These are phyloP conservation scores for Pagrus major DNA, from an alignment of 2,113 vertebrate species.

Conservation along the genomic window DNA sequence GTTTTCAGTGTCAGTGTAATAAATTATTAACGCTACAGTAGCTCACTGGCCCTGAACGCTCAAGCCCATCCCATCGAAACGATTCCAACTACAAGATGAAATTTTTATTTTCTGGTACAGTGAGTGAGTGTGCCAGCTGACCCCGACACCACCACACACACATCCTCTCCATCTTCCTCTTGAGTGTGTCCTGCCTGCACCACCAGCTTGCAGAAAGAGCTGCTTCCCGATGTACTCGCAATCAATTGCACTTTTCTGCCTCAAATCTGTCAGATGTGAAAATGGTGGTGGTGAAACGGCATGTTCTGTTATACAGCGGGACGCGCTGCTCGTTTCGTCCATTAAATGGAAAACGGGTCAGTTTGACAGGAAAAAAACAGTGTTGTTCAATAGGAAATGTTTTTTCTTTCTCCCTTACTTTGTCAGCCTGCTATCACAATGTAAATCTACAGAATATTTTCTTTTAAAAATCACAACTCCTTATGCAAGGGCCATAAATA, in stretches of 20 bases:
- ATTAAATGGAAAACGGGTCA: conserved; percentile 21
- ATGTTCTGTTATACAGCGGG: neutral
- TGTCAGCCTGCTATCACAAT: neutral
- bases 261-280: conserved; percentile 25
- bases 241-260: conserved; percentile 13
- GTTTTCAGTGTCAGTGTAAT: conserved; percentile 34
- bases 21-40: conserved; percentile 48
- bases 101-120: neutral
- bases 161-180: neutral
- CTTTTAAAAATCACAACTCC: neutral
- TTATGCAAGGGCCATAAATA: neutral
- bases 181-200: neutral
- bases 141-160: too few species aligned
- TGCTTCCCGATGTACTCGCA: conserved; percentile 1
- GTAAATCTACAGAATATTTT: neutral
- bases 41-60: neutral
- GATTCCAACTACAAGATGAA: neutral
- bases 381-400: neutral
- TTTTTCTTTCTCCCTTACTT: neutral
- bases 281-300: conserved; percentile 17
- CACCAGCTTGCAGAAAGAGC: conserved; percentile 17
- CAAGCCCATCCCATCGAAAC: neutral
- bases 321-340: conserved; percentile 1
- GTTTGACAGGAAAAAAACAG: conserved; percentile 16
- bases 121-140: neutral